A percentile compares a stretch with the other conserved stretches of the same genome.
Evolutionary conservation across 2,888 invertebrate species (phyloP).

Genomic region (Sinohyriopsis cumingii): DNA sequence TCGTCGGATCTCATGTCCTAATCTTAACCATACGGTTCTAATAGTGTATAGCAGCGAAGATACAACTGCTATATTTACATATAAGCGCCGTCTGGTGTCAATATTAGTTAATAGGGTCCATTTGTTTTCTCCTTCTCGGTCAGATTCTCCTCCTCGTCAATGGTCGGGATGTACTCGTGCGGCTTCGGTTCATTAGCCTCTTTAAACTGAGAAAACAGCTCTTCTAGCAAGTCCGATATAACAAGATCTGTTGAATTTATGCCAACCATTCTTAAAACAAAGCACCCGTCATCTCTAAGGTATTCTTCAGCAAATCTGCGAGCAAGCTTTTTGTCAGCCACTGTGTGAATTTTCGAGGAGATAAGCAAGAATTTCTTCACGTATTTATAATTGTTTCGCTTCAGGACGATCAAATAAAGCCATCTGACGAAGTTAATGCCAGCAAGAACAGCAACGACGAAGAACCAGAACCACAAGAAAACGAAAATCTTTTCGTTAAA

Average conservation of each 20-base stretch:
- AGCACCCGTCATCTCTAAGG: constrained; percentile 61
- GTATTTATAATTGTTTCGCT: constrained; percentile 53
- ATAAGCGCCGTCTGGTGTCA: too few species aligned
- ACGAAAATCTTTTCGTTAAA: constrained; percentile 67
- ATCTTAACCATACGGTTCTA: too few species aligned
- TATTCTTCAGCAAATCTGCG: constrained; percentile 55
- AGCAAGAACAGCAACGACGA: constrained; percentile 48
- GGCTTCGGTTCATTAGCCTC: constrained; percentile 30
- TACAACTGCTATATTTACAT: too few species aligned
- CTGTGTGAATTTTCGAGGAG: constrained; percentile 44
- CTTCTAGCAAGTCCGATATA: constrained; percentile 51
- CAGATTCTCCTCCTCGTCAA: constrained; percentile 29
- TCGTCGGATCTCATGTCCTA: too few species aligned
- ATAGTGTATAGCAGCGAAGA: too few species aligned
- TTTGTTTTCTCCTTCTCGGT: constrained; percentile 27
- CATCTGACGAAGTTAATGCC: constrained; percentile 52
- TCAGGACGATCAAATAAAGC: constrained; percentile 53
- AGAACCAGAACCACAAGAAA: constrained; percentile 64
- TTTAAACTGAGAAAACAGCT: constrained; percentile 48
- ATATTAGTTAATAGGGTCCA: too few species aligned
- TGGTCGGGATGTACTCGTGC: constrained; percentile 26
- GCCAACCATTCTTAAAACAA: constrained; percentile 57
- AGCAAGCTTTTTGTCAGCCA: constrained; percentile 53
- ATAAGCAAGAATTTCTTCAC: constrained; percentile 59
- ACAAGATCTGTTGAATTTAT: constrained; percentile 62